These are phyloP conservation scores for Microtus richardsoni DNA, from an alignment of 2,113 vertebrate genomes.

Conservation along the genomic window DNA sequence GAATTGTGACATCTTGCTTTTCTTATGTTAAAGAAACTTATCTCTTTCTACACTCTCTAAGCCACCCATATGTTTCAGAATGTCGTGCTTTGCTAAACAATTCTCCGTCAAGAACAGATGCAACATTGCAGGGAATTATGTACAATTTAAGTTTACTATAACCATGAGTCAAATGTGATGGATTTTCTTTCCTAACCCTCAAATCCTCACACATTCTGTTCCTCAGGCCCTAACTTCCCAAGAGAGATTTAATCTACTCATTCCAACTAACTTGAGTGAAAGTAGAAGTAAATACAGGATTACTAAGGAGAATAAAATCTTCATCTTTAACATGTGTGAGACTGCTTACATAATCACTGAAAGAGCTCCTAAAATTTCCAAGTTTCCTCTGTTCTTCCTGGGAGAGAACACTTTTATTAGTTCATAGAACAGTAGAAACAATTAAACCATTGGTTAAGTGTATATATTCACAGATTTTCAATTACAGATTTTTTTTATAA, in stretches of 20 bases:
- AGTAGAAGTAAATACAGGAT: slow-evolving; percentile 57
- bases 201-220: neutral
- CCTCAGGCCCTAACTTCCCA: neutral
- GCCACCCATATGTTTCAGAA: slow-evolving; percentile 52
- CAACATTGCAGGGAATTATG: slow-evolving; percentile 43
- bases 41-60: slow-evolving; percentile 56
- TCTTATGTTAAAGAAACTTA: slow-evolving; percentile 44
- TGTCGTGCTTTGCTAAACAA: slow-evolving; percentile 63
- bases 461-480: neutral
- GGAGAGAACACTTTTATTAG: slow-evolving; percentile 28
- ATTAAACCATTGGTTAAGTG: neutral
- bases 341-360: slow-evolving; percentile 12
- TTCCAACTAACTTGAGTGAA: slow-evolving; percentile 16
- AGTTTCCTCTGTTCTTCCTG: neutral
- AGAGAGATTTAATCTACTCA: slow-evolving; percentile 24
- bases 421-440: neutral
- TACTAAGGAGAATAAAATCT: neutral
- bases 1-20: slow-evolving; percentile 60
- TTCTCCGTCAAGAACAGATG: slow-evolving; percentile 61
- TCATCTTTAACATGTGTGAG: slow-evolving; percentile 11
- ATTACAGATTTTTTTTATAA: neutral
- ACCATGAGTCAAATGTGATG: slow-evolving; percentile 47
- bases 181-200: neutral
- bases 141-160: slow-evolving; percentile 46
- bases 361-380: slow-evolving; percentile 6